A percentile compares a stretch with the other conserved stretches of the same genome.
Evolutionary conservation across 2,113 vertebrate genomes (phyloP).

Genomic region (Dissostichus mawsoni): DNA sequence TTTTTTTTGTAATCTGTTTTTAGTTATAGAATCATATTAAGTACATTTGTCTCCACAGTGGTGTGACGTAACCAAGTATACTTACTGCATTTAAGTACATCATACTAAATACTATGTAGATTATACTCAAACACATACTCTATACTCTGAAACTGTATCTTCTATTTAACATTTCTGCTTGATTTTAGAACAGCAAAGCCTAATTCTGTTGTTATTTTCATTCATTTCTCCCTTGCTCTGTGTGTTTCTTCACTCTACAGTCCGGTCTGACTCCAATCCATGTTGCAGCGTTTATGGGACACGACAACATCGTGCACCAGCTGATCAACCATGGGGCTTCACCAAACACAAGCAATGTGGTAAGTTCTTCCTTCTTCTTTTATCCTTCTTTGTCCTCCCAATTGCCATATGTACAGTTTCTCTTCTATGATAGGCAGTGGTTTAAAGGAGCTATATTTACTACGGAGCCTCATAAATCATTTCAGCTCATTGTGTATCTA

Average conservation of each 20-base stretch:
- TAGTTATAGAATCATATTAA: not conserved
- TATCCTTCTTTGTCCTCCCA: not conserved
- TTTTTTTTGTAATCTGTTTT: not conserved
- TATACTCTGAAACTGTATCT: not conserved
- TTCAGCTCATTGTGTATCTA: too few relatives aligned
- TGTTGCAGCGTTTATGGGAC: slow-evolving; percentile 99
- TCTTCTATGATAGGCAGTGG: not conserved
- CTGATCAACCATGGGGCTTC: slow-evolving; percentile 96
- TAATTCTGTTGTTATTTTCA: not conserved
- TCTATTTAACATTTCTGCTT: not conserved
- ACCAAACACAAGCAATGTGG: slow-evolving; percentile 96
- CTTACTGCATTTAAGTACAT: not conserved
- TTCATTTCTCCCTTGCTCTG: not conserved
- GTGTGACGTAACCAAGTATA: not conserved
- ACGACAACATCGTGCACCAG: slow-evolving; percentile 97
- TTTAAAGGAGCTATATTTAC: not conserved
- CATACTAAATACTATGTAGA: too few relatives aligned
- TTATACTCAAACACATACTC: too few relatives aligned
- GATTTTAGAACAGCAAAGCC: not conserved
- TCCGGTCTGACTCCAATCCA: slow-evolving; percentile 98
- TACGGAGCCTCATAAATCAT: too few relatives aligned
- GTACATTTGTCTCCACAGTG: not conserved
- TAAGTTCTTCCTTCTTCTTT: slow-evolving; percentile 77
- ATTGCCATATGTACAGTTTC: not conserved
- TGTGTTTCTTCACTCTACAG: slow-evolving; percentile 70